Base-by-base conservation (phyloP, 2,888 invertebrate genomes). In the Leptinotarsa tumamoca region DNA sequence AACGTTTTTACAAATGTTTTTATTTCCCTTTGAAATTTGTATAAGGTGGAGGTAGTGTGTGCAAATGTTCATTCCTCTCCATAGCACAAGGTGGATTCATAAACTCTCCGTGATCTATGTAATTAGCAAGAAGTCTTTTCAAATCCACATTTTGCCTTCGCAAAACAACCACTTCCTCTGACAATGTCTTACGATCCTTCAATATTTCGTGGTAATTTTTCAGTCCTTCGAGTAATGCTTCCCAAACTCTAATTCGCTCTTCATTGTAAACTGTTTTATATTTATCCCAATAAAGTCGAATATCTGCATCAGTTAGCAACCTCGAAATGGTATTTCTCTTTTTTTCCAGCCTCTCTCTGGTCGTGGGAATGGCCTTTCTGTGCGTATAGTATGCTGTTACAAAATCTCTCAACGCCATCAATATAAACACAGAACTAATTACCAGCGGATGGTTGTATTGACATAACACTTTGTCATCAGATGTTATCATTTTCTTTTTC, bases 201-300 rank as follows among this genome's bases (percentile, higher is more conserved):
- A 94, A 87, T 79, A 93, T 90, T 50, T 90, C 89, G 78, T 92
- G 90, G 87, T 94, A 94, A 84, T 92, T 92, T 74, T 91, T 91
- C 27, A 94, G 87, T 4, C 93, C 94, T 23, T 90, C 87, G 7
- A 92, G 86, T 58, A 94, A 84, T 4, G 91, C 92, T 81, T 93
- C 93, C 95, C 95, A 96, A 58, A 95, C 87, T 75, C 91, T 90
- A 80, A 93, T 91, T 79, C 92, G 93, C 66, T 93, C 90, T 0
- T 88, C 80, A 0, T 93, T 89, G 81, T 94, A 93, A 10, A 92
- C 86, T 56, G 90, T 89, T 76, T 89, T 89, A 87, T 93, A 95
- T 78, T 91, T 90, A 10, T 88, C 85, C 95, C 95, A 96, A 86
- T 92, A 95, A 1, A 88, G 86, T 13, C 89, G 89, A 33, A 95